Evolutionary conservation across 2,888 invertebrate species (phyloP), one percentile per base, ranked within the genome.

Genomic region (Nomada fabriciana): DNA sequence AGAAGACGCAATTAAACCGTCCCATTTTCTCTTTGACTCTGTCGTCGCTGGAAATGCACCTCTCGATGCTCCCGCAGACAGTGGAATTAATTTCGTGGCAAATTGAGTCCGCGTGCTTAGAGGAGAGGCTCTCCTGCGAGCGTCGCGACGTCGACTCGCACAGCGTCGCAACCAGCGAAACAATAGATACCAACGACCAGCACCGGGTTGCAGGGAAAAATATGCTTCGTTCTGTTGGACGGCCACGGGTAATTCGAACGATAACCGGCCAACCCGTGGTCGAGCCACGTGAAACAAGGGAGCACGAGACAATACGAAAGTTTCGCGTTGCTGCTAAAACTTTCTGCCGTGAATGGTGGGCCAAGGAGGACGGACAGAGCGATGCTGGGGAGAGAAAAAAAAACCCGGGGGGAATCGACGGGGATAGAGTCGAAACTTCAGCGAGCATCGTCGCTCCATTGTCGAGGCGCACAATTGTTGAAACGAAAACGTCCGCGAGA

Each of bases 271-370:
- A 72, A 59, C 63, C 64, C 23, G 53, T 53, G 65, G 65, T 15
- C 76, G 74, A 43, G 72, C 76, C 55, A 74, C 53, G 80, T 71
- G 52, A 69, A 82, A 78, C 82, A 71, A 74, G 70, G 23, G 83
- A 42, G 57, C 20, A 36, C 57, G 74, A 83, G 83, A 88, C 84
- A 88, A 89, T 85, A 63, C 82, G 80, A 87, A 88, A 89, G 86
- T 89, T 89, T 89, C 84, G 88, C 87, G 83, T n/a, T 84, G 82
- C 61, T 76, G 64, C 84, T 76, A 83, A 87, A 87, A 83, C 79
- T 89, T 89, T 84, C 73, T 80, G 72, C 36, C 65, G 71, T 74
- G 78, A 53, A 82, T 76, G 84, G 68, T 64, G 47, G 60, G 69
- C n/a, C 36, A 20, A 7, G 11, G 69, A n/a, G 29, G 13, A 13